Evolutionary conservation across 2,797 vertebrate genomes (phyloP).

Genomic region (Sebastes cheni): DNA sequence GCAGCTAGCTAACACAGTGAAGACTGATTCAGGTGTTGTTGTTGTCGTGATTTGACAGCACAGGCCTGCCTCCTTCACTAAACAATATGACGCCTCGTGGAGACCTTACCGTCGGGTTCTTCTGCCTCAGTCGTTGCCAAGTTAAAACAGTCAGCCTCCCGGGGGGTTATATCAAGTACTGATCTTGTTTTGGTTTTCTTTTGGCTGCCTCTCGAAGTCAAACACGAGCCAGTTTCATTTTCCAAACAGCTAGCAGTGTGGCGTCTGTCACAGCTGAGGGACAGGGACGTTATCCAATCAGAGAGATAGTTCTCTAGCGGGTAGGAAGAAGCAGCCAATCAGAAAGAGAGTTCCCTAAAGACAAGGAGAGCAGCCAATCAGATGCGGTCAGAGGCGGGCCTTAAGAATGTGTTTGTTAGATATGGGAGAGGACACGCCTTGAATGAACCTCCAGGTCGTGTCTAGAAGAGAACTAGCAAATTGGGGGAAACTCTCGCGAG

Average conservation of each 20-base stretch:
- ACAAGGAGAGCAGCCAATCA: slow-evolving; percentile 33
- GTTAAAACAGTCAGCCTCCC: accelerated
- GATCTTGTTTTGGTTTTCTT: slow-evolving; percentile 46
- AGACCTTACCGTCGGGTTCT: not conserved
- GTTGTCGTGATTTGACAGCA: slow-evolving; percentile 60
- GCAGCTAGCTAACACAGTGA: not conserved
- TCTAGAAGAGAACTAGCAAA: not conserved
- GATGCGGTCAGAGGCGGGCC: slow-evolving; percentile 27
- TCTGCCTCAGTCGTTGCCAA: not conserved
- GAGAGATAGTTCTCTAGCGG: not conserved
- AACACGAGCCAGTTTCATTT: slow-evolving; percentile 69
- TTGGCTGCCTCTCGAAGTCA: not conserved
- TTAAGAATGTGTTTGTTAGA: not conserved
- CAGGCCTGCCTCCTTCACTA: slow-evolving; percentile 56
- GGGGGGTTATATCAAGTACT: accelerated
- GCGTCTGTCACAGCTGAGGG: slow-evolving; percentile 29
- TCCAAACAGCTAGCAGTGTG: slow-evolving; percentile 55
- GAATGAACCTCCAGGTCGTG: not conserved
- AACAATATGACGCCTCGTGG: slow-evolving; percentile 8
- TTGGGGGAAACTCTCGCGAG: too few species aligned
- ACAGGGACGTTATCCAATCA: slow-evolving; percentile 47
- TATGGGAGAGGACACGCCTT: slow-evolving; percentile 35
- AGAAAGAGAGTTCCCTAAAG: not conserved
- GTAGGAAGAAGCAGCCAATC: slow-evolving; percentile 34
- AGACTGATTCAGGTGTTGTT: slow-evolving; percentile 47